Base-by-base conservation (phyloP, 2,797 vertebrate genomes). In the Tadarida brasiliensis region DNA sequence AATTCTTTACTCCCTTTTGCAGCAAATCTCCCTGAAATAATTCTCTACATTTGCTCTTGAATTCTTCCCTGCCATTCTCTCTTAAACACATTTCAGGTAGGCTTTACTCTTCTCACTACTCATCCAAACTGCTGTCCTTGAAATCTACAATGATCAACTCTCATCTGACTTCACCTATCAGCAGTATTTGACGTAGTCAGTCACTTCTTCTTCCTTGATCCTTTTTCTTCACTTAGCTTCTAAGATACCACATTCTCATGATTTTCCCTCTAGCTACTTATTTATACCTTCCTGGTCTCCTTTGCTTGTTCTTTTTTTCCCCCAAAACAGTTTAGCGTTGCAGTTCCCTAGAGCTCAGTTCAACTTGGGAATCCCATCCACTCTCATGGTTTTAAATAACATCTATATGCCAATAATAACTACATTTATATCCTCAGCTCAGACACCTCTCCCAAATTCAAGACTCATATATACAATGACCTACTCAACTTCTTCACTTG, bases 31-130 rank as follows among this genome's bases (percentile, higher is more conserved):
- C 5, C 47, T 82, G 51, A 57, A 85, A 88, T 14, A 30, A 4
- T 57, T 92, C 7, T 71, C 22, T 83, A 61, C 8, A 67, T 67
- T 94, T 95, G 6, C 44, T 87, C 8, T 82, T 56, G 11, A 95
- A 80, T 49, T 83, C 1, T 2, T 61, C 24, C 19, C 30, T 92
- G 59, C 9, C 1, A 57, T 83, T 83, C 19, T 90, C 54, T 71
- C 39, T 83, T 47, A 77, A 92, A 65, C 5, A 65, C 33, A 89
- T 20, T 71, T 28, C 19, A 70, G 49, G 5, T 8, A 91, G 78
- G 44, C 35, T 71, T 87, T 67, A 85, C 15, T 16, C 8, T 11
- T 5, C 26, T 73, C 16, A 47, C 6, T 83, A 76, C 7, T 78
- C n/a, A 33, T 3, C 8, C n/a, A 77, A 92, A 68, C 15, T 33